These are phyloP conservation scores for Alectoris magna DNA, from an alignment of 2,797 vertebrate genomes.

Conservation along the genomic window DNA sequence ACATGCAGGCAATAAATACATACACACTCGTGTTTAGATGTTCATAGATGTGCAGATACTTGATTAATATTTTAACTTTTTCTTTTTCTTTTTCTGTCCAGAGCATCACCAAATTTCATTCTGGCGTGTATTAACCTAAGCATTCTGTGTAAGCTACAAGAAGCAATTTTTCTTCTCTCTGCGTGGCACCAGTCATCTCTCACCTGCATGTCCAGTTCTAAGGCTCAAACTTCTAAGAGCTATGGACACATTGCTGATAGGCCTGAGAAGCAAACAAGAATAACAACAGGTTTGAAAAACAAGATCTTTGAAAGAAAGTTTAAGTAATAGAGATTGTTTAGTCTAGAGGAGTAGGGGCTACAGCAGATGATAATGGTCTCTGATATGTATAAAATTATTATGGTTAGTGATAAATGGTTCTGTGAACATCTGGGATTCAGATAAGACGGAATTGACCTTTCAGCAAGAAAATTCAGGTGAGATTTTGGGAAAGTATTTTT, in stretches of 20 bases:
- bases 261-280: not conserved
- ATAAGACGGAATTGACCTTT: not conserved
- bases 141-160: not conserved
- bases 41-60: not conserved
- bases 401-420: not conserved
- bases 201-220: not conserved
- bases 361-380: not conserved
- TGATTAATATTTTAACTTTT: not conserved
- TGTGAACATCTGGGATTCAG: not conserved
- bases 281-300: not conserved
- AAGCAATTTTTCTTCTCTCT: not conserved
- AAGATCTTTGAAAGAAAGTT: not conserved
- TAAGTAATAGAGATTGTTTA: constrained; percentile 35
- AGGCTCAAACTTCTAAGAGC: not conserved
- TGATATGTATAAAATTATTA: not conserved
- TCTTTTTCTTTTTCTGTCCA: not conserved
- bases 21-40: not conserved
- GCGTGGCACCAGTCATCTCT: not conserved
- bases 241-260: not conserved
- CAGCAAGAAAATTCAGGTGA: constrained; percentile 28
- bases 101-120: not conserved
- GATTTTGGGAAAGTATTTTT: not conserved
- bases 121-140: not conserved
- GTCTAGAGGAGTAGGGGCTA: not conserved
- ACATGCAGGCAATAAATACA: not conserved